Conservation (phyloP, 2,113 vertebrate genomes). For the Psephotus haematonotus region DNA sequence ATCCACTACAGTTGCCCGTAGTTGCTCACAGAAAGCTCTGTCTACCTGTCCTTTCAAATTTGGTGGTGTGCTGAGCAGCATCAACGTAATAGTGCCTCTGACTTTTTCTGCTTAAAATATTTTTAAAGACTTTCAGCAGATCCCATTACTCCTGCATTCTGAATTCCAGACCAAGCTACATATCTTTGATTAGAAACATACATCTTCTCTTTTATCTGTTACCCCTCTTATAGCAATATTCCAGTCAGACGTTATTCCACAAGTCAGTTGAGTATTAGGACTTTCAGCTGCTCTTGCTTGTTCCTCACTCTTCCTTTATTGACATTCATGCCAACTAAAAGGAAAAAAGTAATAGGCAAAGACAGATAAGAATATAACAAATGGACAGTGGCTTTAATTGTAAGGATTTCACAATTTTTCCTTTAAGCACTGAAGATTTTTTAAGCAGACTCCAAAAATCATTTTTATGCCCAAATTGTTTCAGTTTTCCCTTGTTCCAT, state of each 20-base stretch:
- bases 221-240: not conserved
- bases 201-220: not conserved
- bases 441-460: not conserved
- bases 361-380: not conserved
- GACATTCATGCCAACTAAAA: not conserved
- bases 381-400: not conserved
- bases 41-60: not conserved
- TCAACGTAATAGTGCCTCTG: not conserved
- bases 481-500: not conserved
- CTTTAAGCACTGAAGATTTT: not conserved
- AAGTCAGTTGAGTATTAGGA: not conserved
- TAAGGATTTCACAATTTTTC: not conserved
- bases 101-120: not conserved
- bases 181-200: not conserved
- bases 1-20: not conserved
- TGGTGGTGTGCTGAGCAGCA: not conserved
- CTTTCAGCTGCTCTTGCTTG: not conserved
- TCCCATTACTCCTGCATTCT: not conserved
- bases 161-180: not conserved
- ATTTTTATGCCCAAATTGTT: not conserved
- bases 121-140: not conserved
- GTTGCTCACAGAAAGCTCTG: not conserved
- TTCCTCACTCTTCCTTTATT: not conserved
- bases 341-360: not conserved
- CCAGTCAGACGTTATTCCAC: not conserved